Conservation (phyloP, 2,888 invertebrate genomes). For the Oeneis ivallda region DNA sequence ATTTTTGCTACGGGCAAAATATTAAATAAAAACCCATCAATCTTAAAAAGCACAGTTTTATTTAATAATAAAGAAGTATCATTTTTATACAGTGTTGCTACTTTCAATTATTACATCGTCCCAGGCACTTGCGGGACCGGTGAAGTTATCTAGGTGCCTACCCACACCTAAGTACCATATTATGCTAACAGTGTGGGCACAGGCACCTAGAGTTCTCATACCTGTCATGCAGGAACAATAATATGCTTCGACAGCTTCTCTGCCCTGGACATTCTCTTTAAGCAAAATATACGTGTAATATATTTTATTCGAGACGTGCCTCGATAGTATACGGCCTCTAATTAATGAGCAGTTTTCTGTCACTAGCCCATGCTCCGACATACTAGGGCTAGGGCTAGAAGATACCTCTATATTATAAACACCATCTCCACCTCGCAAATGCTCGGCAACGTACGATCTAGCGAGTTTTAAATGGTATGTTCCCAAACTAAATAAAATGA, state of each 20-base stretch:
- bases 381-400: slow-evolving; percentile 3
- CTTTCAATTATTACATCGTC: slow-evolving; percentile 3
- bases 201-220: slow-evolving; percentile 3
- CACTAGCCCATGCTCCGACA: not conserved
- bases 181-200: not conserved
- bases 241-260: not conserved
- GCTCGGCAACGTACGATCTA: slow-evolving; percentile 3
- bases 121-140: not conserved
- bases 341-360: slow-evolving; percentile 3
- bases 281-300: no score
- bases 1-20: no score
- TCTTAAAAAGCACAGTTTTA: no score
- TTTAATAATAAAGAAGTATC: not conserved
- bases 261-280: slow-evolving; percentile 3
- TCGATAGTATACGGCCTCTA: slow-evolving; percentile 3
- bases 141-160: slow-evolving; percentile 3
- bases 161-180: slow-evolving; percentile 1
- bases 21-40: no score
- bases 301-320: slow-evolving; percentile 3
- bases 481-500: slow-evolving; percentile 3
- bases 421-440: slow-evolving; percentile 3
- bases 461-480: slow-evolving; percentile 3
- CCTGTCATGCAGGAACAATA: slow-evolving; percentile 2
- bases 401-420: slow-evolving; percentile 1
- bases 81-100: not conserved